Base-by-base conservation (phyloP, 1,140 invertebrate genomes). In the Euschistus heros region DNA sequence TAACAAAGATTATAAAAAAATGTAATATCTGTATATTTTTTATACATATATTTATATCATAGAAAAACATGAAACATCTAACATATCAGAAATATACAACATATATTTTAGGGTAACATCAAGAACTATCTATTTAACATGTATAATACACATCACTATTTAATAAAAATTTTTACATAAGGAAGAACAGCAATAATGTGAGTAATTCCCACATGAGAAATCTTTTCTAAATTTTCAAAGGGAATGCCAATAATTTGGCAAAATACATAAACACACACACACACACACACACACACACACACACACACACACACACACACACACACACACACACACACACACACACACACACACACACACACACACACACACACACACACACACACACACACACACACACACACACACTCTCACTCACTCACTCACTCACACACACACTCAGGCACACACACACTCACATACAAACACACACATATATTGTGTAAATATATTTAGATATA, bases 61-160 rank as follows among this genome's bases (percentile, higher is more conserved):
- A 24, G 15, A 22, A 57, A 17, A 57, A 57, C 20, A 57, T 26
- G 20, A 24, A 55, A 22, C 18, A 26, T 50, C 47, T 50, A 50
- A 50, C 47, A 50, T 22, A 50, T 50, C n/a, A 50, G n/a, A 50
- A 20, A 24, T 24, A 37, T 37, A 37, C 33, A 37, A 37, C 33
- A 37, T 37, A 37, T 37, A 37, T 24, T 57, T 57, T 57, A 24
- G 18, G 20, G 24, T 57, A 57, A 57, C 54, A 57, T 57, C 24
- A 5, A 57, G 14, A 24, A 26, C 54, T 57, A 20, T 27, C 18
- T 24, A 57, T 37, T 37, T 37, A 57, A 57, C 18, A 57, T 61
- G 59, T 61, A 61, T 61, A 61, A 61, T 61, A 61, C 59, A 61
- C 59, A 61, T 61, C 7, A 42, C 59, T 61, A 61, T 61, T 61